Evolutionary conservation across 2,113 vertebrate species (phyloP), one percentile per base, ranked within the genome.

Genomic region (Myxocyprinus asiaticus): DNA sequence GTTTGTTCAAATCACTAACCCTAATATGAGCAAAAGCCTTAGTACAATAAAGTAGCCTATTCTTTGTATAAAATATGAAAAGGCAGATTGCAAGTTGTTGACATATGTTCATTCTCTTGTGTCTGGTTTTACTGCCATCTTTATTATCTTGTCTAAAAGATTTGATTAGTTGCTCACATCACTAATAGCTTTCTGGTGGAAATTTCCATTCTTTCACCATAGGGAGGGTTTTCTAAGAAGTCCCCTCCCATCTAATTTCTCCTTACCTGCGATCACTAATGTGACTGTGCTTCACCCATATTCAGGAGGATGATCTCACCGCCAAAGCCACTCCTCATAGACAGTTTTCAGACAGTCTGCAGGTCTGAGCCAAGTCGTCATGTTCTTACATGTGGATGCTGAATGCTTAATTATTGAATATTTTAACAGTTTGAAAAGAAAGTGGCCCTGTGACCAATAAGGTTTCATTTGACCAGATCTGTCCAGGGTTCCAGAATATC

Each of bases 141-240:
- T 10, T 56, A 12, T 56, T 12, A 22, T 56, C n/a, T 4, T 1
- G 67, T 53, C 65, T 15, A 12, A 69, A 9, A 58, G 69, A 59
- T 33, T 58, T 7, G 9, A 72, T 59, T 58, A 44, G 6, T 55
- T 44, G 9, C 67, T 51, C 9, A 9, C 61, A 10, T 63, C 22
- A 7, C 55, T 58, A 58, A 58, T 58, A n/a, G 55, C 55, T 82
- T 84, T 83, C 86, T 76, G 85, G 89, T 93, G 92, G 92, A 93
- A 93, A 93, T 94, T 94, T 93, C 92, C 93, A 92, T 90, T 89
- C 86, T 88, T 90, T 87, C 85, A 84, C 71, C 74, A 51, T 44
- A 47, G 58, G 84, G 79, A 44, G 80, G 87, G 84, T 88, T 86
- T 83, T 82, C 76, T 79, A 76, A 86, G 81, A 77, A 84, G 55